These are phyloP conservation scores for Dynastes maya DNA, from an alignment of 2,888 invertebrate species.

Conservation along the genomic window DNA sequence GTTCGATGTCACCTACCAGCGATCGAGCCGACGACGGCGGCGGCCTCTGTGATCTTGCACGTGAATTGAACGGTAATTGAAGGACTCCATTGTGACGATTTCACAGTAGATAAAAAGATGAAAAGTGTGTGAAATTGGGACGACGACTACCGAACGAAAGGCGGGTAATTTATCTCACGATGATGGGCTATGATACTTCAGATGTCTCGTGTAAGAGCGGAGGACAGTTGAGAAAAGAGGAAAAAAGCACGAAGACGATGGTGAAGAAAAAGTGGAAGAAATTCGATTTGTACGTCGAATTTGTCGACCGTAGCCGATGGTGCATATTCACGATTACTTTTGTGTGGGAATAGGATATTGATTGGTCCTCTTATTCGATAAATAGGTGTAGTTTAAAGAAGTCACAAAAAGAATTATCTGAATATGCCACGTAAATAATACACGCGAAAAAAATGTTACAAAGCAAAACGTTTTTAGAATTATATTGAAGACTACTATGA, in stretches of 20 bases:
- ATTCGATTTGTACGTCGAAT: constrained; percentile 11
- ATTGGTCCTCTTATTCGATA: no score
- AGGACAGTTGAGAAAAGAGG: not conserved
- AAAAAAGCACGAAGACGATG: not conserved
- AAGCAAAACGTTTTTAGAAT: no score
- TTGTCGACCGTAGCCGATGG: constrained; percentile 29
- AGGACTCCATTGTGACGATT: constrained; percentile 33
- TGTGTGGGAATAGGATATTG: no score
- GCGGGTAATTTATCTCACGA: not conserved
- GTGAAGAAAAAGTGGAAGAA: not conserved
- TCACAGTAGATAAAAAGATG: constrained; percentile 35
- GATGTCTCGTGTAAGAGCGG: not conserved
- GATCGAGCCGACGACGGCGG: not conserved
- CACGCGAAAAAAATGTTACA: no score
- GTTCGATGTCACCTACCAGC: constrained; percentile 12
- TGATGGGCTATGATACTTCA: not conserved
- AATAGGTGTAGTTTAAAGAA: no score
- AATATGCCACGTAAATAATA: no score
- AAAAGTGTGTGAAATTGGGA: constrained; percentile 41
- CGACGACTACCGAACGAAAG: constrained; percentile 12
- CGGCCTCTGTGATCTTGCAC: constrained; percentile 33
- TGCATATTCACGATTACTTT: not conserved
- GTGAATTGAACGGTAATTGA: constrained; percentile 37
- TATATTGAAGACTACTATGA: no score
- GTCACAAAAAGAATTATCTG: no score